These are phyloP conservation scores for Polydrusus pterygomalis DNA, from an alignment of 2,888 invertebrate genomes.

Conservation along the genomic window DNA sequence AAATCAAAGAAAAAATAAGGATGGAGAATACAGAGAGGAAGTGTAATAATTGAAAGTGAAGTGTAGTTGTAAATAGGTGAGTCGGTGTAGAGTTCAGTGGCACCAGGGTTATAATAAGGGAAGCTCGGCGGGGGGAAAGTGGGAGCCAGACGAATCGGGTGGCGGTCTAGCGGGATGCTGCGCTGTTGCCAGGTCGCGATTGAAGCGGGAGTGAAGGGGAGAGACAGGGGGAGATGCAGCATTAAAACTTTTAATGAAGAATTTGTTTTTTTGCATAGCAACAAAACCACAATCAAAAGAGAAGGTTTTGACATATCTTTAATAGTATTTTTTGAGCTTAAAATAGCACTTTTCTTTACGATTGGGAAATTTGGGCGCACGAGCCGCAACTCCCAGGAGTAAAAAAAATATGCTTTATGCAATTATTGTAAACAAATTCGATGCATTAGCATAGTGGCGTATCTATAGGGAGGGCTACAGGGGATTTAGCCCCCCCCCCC, in stretches of 20 bases:
- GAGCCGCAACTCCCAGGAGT: too few relatives aligned
- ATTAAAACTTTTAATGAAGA: constrained; percentile 7
- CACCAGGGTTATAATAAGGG: constrained; percentile 66
- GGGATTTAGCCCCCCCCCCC: too few relatives aligned
- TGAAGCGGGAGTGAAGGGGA: background rate
- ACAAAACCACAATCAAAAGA: background rate
- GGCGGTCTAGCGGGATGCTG: constrained; percentile 57
- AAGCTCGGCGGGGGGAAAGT: constrained; percentile 47
- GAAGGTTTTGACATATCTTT: too few relatives aligned
- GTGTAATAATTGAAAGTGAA: constrained; percentile 63
- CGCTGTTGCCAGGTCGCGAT: constrained; percentile 37
- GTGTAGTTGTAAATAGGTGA: constrained; percentile 66
- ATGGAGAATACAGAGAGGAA: constrained; percentile 53
- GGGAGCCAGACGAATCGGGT: constrained; percentile 52
- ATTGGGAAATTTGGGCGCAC: too few relatives aligned
- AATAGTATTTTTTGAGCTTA: too few relatives aligned
- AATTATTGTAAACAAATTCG: too few relatives aligned
- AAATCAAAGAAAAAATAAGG: constrained; percentile 1
- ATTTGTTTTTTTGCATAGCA: background rate
- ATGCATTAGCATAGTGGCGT: too few relatives aligned
- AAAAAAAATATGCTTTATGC: too few relatives aligned
- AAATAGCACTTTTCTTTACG: too few relatives aligned
- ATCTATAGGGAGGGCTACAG: too few relatives aligned
- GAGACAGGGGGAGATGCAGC: background rate
- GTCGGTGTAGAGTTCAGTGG: constrained; percentile 65